These are phyloP conservation scores for Drosophila ambigua DNA, from an alignment of 1,140 invertebrate genomes.

Conservation along the genomic window DNA sequence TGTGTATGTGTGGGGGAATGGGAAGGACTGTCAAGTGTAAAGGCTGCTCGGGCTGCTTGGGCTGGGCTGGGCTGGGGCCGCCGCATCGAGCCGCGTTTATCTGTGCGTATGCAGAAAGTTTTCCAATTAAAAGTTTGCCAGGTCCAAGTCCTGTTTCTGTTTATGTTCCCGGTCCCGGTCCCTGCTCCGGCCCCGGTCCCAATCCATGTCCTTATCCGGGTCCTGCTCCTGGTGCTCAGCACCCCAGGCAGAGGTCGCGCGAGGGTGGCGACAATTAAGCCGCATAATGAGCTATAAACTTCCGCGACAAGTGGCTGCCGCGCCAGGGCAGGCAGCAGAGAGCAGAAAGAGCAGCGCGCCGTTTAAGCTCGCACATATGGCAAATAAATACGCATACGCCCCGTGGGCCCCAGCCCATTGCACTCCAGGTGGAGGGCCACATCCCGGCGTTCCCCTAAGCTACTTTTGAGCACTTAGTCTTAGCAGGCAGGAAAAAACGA, in stretches of 20 bases:
- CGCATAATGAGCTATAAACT: conserved; percentile 77
- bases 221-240: neutral
- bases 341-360: neutral
- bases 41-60: conserved; percentile 4
- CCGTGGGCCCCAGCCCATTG: conserved; percentile 13
- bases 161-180: neutral
- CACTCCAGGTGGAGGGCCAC: no score
- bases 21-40: conserved; percentile 44
- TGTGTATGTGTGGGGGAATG: conserved; percentile 1
- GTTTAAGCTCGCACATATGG: conserved; percentile 40
- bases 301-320: conserved; percentile 24
- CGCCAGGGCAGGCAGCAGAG: neutral
- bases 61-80: neutral
- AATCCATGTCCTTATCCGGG: conserved; percentile 2
- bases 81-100: conserved; percentile 58
- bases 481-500: no score
- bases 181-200: neutral
- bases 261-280: conserved; percentile 60
- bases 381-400: conserved; percentile 54
- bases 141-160: conserved; percentile 33
- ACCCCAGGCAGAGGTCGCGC: no score
- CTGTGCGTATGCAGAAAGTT: conserved; percentile 78
- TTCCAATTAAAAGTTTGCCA: conserved; percentile 75
- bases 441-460: no score
- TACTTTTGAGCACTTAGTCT: no score